Conservation (phyloP, 2,888 invertebrate genomes). For the Dichetophora obliterata region DNA sequence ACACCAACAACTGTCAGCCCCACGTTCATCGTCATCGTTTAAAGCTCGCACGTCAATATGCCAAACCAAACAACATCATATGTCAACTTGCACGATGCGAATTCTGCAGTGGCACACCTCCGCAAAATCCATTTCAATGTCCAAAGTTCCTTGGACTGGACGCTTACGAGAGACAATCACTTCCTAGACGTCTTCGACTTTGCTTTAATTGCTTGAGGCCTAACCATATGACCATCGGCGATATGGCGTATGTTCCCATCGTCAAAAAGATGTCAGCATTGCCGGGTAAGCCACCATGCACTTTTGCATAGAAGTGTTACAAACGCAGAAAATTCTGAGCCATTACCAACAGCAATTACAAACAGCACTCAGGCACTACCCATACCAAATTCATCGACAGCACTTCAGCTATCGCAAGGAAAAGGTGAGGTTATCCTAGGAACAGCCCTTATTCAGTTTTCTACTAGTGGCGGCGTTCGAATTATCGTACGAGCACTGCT, state of each 20-base stretch:
- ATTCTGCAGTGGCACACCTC: constrained; percentile 19
- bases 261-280: constrained; percentile 8
- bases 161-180: background rate
- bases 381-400: background rate
- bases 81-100: constrained; percentile 5
- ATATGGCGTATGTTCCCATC: background rate
- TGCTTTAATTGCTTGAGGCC: background rate
- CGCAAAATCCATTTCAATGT: constrained; percentile 31
- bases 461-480: background rate
- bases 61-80: constrained; percentile 5
- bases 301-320: background rate
- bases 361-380: background rate
- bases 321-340: background rate
- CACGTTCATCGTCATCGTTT: background rate
- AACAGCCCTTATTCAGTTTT: no score
- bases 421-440: constrained; percentile 3
- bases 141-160: constrained; percentile 20
- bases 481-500: constrained; percentile 31
- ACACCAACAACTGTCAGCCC: background rate
- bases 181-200: background rate
- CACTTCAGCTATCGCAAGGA: background rate
- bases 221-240: background rate
- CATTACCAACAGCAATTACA: background rate
- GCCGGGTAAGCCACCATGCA: background rate
- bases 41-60: background rate